Conservation (phyloP, 2,113 vertebrate species). For the Coturnix japonica region DNA sequence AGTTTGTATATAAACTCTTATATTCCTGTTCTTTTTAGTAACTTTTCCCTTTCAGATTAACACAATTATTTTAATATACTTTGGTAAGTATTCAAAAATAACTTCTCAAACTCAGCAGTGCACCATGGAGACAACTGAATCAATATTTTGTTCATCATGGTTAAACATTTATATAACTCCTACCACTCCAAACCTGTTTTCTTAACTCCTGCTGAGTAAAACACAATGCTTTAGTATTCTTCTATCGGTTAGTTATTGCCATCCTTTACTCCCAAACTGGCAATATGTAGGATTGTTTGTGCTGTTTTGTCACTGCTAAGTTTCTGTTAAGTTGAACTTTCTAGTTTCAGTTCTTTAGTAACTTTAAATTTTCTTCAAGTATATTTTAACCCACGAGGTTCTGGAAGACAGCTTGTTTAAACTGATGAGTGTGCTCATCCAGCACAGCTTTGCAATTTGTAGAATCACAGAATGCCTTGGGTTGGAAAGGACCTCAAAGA, state of each 20-base stretch:
- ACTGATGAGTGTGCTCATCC: neutral
- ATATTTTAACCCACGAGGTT: neutral
- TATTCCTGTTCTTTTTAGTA: neutral
- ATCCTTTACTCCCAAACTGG: constrained; percentile 13
- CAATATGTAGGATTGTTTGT: neutral
- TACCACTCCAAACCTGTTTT: constrained; percentile 48
- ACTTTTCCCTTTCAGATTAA: neutral
- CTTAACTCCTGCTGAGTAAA: constrained; percentile 54
- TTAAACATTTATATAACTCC: constrained; percentile 67
- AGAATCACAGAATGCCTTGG: no score
- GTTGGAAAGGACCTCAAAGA: no score
- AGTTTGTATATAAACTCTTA: neutral
- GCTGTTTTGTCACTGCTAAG: neutral
- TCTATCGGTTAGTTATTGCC: constrained; percentile 53
- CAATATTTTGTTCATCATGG: constrained; percentile 60
- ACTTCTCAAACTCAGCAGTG: constrained; percentile 19
- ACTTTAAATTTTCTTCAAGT: neutral
- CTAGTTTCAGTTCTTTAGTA: neutral
- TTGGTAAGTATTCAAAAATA: constrained; percentile 51
- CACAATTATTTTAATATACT: constrained; percentile 31
- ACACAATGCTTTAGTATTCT: constrained; percentile 1
- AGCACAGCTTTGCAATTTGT: neutral
- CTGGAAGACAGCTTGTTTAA: neutral
- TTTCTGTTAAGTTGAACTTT: neutral
- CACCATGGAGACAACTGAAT: constrained; percentile 10